These are phyloP conservation scores for Rhagophthalmus giganteus DNA, from an alignment of 2,888 invertebrate species.

Conservation along the genomic window DNA sequence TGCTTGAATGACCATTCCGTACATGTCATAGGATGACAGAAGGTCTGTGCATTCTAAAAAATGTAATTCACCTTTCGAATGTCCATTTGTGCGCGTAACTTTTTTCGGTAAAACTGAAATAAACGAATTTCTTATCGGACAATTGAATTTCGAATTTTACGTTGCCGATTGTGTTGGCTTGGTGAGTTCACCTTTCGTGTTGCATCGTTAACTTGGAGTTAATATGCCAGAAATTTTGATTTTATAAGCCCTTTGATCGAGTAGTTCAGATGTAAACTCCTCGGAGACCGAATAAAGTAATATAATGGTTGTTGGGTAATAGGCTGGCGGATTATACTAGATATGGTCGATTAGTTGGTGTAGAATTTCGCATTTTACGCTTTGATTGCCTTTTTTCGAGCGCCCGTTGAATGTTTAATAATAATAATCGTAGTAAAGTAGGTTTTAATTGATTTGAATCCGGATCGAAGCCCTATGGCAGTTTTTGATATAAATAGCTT, in stretches of 20 bases:
- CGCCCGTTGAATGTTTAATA: neutral
- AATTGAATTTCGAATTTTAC: no score
- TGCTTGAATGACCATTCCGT: slow-evolving; percentile 48
- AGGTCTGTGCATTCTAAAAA: slow-evolving; percentile 12
- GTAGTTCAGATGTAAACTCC: slow-evolving; percentile 30
- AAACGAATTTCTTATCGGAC: no score
- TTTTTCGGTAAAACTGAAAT: no score
- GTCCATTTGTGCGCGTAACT: no score
- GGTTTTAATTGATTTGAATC: no score
- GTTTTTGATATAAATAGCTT: no score
- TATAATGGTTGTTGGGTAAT: slow-evolving; percentile 25
- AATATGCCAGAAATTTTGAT: slow-evolving; percentile 38
- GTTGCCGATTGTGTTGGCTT: no score
- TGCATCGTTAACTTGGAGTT: slow-evolving; percentile 20
- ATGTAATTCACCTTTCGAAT: neutral
- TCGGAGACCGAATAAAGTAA: slow-evolving; percentile 23
- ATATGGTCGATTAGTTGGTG: slow-evolving; percentile 21
- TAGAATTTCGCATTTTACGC: slow-evolving; percentile 16
- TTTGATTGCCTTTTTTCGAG: neutral
- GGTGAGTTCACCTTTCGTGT: slow-evolving; percentile 20
- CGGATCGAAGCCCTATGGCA: no score
- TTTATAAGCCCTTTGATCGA: slow-evolving; percentile 37
- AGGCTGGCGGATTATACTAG: slow-evolving; percentile 20
- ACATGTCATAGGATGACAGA: slow-evolving; percentile 12
- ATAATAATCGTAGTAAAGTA: neutral